Percentiles rank a stretch among this genome's conserved stretches.
These are phyloP conservation scores for Heptranchias perlo DNA, from an alignment of 2,113 vertebrate genomes.

Conservation along the genomic window DNA sequence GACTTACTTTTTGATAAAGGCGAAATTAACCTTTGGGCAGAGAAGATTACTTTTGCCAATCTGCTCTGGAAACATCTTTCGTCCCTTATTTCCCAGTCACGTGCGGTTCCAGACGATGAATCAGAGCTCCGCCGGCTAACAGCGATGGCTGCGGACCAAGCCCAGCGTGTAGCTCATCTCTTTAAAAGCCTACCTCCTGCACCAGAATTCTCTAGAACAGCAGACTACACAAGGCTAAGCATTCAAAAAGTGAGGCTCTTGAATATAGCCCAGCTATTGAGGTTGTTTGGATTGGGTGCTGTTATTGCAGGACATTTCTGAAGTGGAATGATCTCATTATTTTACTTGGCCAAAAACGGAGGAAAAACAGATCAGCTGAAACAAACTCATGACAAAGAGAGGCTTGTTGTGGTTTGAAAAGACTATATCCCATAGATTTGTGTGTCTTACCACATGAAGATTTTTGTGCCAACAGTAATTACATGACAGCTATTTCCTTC, in stretches of 20 bases:
- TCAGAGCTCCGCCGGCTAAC: slow-evolving; percentile 49
- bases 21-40: slow-evolving; percentile 86
- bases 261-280: slow-evolving; percentile 37
- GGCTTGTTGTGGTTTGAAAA: slow-evolving; percentile 6
- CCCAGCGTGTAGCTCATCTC: slow-evolving; percentile 45
- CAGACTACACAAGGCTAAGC: slow-evolving; percentile 65
- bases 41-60: slow-evolving; percentile 69
- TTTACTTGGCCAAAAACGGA: slow-evolving; percentile 16
- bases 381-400: slow-evolving; percentile 4
- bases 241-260: slow-evolving; percentile 63
- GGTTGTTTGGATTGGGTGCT: not conserved
- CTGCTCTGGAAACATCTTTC: slow-evolving; percentile 66
- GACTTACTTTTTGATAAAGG: slow-evolving; percentile 86
- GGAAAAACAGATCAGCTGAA: slow-evolving; percentile 32
- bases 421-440: not conserved
- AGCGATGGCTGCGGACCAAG: slow-evolving; percentile 48
- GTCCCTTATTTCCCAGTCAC: slow-evolving; percentile 46
- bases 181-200: slow-evolving; percentile 60
- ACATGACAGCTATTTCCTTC: slow-evolving; percentile 3
- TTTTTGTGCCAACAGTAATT: slow-evolving; percentile 16
- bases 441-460: slow-evolving; percentile 23
- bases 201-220: slow-evolving; percentile 72
- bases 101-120: slow-evolving; percentile 36
- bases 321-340: slow-evolving; percentile 34
- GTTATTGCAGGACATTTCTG: slow-evolving; percentile 5